Base-by-base conservation (phyloP, 2,888 invertebrate genomes). In the Zhuqinia jingwanae region DNA sequence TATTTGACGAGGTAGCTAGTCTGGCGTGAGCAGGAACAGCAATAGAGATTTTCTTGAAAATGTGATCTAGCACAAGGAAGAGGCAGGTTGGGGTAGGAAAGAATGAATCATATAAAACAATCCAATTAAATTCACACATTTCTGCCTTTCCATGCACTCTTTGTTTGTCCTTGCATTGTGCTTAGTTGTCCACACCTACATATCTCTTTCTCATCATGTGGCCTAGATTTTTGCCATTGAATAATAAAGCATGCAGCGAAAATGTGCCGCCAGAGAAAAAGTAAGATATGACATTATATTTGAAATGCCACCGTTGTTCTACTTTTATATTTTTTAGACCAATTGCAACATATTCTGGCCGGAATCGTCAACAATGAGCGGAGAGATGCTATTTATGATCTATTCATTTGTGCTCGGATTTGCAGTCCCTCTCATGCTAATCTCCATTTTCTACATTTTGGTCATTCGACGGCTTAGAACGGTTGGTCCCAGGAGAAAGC, bases 351-450 rank as follows among this genome's bases (percentile, higher is more conserved):
- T 97, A 89, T 94, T 95, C 90, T 97, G 96, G 96, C 96, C 96
- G 0, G 95, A 95, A 91, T 93, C 94, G 82, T 36, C 30, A 2
- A 75, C 87, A 15, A 88, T 87, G 89, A 92, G 92, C 86, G 95
- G 96, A 25, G 96, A 96, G 92, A 95, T 95, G n/a, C 95, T 96
- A n/a, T 98, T 98, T 93, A 97, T 96, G 6, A 93, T 97, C 27
- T 98, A 98, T 93, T 96, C 96, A 15, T 96, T 98, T 92, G 94
- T 96, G 6, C 94, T 97, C 78, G 97, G 97, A 80, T 98, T 98
- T 92, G 97, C 96, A 0, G 95, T 96, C 50, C 98, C 98, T 0
- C 93, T 98, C 27, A 94, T 95, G 56, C 94, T 98, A 79, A 98
- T 97, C 89, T 94, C 97, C 91, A 94, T 96, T 78, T 98, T 98